These are phyloP conservation scores for Elachura formosa DNA, from an alignment of 2,113 vertebrate species.

Conservation along the genomic window DNA sequence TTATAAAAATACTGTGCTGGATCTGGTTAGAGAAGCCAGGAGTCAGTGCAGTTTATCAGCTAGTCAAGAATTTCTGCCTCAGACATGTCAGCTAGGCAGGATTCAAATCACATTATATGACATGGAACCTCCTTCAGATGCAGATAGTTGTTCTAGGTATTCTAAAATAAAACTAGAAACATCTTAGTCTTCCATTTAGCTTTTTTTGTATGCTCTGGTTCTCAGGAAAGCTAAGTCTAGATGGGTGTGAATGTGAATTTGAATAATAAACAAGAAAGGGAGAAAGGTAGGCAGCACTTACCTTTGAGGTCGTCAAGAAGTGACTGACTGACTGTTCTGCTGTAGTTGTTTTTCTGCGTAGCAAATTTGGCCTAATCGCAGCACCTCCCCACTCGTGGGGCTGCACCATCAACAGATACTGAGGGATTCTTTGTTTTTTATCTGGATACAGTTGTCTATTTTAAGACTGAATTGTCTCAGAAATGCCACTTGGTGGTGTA, in stretches of 20 bases:
- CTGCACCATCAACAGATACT: background rate
- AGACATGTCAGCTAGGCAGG: background rate
- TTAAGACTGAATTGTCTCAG: background rate
- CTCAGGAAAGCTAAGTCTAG: background rate
- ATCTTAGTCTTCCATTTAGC: background rate
- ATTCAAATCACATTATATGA: background rate
- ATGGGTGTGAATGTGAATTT: background rate
- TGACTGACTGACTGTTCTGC: background rate
- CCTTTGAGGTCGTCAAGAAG: background rate
- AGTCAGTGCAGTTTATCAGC: background rate
- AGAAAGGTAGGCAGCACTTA: accelerated
- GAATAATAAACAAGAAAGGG: background rate
- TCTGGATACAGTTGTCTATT: background rate
- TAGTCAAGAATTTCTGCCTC: background rate
- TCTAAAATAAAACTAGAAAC: background rate
- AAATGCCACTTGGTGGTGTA: background rate
- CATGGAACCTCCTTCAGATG: background rate
- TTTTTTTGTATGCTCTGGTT: background rate
- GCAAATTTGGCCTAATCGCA: background rate
- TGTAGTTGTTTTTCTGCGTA: background rate
- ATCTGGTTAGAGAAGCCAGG: background rate
- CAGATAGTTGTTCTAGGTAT: background rate
- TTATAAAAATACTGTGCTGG: background rate
- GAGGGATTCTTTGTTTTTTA: background rate
- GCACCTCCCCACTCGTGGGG: background rate